phyloP scores from a whole-genome alignment of 2,113 vertebrate species.

The Haplochromis burtoni region DNA sequence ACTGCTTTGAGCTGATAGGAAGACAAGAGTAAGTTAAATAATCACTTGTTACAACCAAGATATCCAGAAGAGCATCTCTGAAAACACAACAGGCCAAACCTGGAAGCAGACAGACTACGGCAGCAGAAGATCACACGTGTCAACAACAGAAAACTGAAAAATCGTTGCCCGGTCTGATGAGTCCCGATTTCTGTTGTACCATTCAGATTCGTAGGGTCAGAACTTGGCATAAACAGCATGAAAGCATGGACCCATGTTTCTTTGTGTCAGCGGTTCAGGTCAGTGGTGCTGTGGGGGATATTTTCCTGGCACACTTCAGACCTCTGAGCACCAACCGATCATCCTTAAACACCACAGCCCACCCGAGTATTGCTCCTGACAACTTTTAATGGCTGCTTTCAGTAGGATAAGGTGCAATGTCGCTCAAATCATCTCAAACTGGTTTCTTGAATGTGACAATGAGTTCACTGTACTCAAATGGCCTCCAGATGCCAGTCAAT shows the following conservation, averaged over 20 bases:
- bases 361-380: background rate
- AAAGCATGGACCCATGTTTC: background rate
- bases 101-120: background rate
- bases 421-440: background rate
- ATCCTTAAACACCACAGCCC: background rate
- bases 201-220: background rate
- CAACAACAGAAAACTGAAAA: background rate
- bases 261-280: background rate
- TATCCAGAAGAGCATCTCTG: background rate
- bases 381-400: background rate
- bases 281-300: background rate
- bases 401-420: fast-evolving
- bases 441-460: background rate
- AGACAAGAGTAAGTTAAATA: background rate
- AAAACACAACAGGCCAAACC: background rate
- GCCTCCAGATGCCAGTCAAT: background rate
- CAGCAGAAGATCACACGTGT: background rate
- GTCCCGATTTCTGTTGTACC: background rate
- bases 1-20: background rate
- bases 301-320: background rate
- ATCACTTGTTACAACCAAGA: background rate
- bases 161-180: background rate
- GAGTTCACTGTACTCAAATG: background rate
- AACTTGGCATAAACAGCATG: background rate
- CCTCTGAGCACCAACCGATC: background rate